These are phyloP conservation scores for Galleria mellonella DNA, from an alignment of 1,140 invertebrate species.

Conservation along the genomic window DNA sequence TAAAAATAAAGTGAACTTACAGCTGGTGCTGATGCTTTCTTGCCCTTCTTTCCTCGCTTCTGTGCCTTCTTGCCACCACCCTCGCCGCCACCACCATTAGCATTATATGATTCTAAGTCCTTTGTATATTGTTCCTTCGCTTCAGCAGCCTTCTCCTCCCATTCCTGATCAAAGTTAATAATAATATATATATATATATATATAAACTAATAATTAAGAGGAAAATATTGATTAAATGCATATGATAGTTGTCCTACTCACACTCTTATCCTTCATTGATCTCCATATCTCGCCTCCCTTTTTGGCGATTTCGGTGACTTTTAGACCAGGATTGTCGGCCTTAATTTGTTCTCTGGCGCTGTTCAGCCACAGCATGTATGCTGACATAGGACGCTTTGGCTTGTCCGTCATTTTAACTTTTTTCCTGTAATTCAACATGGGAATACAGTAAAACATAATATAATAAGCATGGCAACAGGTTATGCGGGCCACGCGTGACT, in stretches of 20 bases:
- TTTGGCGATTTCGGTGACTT: constrained; percentile 89
- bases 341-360: constrained; percentile 88
- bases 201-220: too few relatives aligned
- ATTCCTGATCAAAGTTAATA: constrained; percentile 77
- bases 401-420: constrained; percentile 85
- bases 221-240: neutral
- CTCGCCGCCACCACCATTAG: constrained; percentile 77
- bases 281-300: constrained; percentile 92
- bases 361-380: constrained; percentile 93
- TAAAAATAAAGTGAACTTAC: constrained; percentile 17
- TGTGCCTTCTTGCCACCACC: constrained; percentile 69
- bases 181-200: too few relatives aligned
- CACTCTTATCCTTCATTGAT: constrained; percentile 85
- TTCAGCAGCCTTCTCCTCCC: constrained; percentile 89
- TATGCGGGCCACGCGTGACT: constrained; percentile 28
- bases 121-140: constrained; percentile 90
- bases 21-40: constrained; percentile 66
- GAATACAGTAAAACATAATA: constrained; percentile 22
- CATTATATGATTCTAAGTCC: constrained; percentile 92
- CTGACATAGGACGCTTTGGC: constrained; percentile 89
- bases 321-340: constrained; percentile 85
- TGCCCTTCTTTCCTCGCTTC: constrained; percentile 73
- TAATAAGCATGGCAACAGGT: constrained; percentile 38
- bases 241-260: constrained; percentile 60
- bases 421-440: constrained; percentile 62